Percentiles rank a stretch among this genome's conserved stretches.
Evolutionary conservation across 2,113 vertebrate species (phyloP).

Genomic region (Nipponia nippon): DNA sequence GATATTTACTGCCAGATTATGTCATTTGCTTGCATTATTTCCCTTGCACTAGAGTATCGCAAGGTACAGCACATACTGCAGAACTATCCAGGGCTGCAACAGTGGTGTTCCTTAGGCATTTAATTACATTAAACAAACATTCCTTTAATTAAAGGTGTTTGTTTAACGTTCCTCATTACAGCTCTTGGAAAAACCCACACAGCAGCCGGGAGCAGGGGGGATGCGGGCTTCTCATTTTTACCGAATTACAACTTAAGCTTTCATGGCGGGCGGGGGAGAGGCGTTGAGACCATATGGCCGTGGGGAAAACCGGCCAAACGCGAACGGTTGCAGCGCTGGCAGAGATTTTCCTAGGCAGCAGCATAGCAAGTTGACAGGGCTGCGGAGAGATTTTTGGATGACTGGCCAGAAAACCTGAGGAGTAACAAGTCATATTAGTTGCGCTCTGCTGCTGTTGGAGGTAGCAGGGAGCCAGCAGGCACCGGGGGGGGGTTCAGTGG

Average conservation of each 20-base stretch:
- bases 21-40: neutral
- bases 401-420: neutral
- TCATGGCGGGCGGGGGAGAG: conserved; percentile 15
- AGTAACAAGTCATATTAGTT: neutral
- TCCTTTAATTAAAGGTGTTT: conserved; percentile 67
- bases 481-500: fast-evolving
- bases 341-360: neutral
- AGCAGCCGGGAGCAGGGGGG: neutral
- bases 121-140: conserved; percentile 66
- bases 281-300: conserved; percentile 11
- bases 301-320: conserved; percentile 9
- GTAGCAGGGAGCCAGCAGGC: neutral
- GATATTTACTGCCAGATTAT: neutral
- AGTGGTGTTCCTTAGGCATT: conserved; percentile 32
- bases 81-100: neutral
- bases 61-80: neutral
- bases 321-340: neutral
- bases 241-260: neutral
- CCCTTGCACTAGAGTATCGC: neutral
- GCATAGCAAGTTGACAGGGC: neutral
- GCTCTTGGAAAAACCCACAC: conserved; percentile 56
- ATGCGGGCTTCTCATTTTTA: neutral
- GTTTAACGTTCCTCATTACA: conserved; percentile 57
- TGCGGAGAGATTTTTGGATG: neutral
- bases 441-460: neutral